Evolutionary conservation across 2,797 vertebrate species (phyloP).

Genomic region (Salarias fasciatus): DNA sequence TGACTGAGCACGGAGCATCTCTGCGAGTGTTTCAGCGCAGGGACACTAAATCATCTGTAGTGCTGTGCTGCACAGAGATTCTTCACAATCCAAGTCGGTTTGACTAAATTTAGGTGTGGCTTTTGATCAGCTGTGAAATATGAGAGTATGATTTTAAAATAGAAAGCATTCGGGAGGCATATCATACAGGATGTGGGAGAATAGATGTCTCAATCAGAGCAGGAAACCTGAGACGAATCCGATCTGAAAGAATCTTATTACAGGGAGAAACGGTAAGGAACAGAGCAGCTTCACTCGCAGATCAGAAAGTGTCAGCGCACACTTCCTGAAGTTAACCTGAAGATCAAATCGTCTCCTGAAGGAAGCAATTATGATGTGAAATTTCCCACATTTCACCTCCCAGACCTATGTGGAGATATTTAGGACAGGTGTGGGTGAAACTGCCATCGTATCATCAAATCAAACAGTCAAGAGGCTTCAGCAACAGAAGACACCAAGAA

Average conservation of each 20-base stretch:
- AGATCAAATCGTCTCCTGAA: background rate
- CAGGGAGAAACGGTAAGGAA: conserved; percentile 13
- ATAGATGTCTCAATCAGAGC: conserved; percentile 12
- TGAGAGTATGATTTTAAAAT: conserved; percentile 6
- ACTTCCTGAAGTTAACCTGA: conserved; percentile 20
- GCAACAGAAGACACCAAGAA: too few relatives aligned
- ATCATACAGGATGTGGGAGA: conserved; percentile 23
- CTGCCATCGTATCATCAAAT: too few relatives aligned
- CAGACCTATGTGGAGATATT: background rate
- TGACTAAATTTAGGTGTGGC: background rate
- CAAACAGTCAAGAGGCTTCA: too few relatives aligned
- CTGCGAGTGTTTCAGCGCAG: conserved; percentile 7
- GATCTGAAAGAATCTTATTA: conserved; percentile 20
- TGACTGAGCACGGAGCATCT: conserved; percentile 31
- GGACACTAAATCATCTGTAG: background rate
- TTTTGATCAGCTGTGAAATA: conserved; percentile 10
- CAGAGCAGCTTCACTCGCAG: background rate
- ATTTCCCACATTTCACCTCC: background rate
- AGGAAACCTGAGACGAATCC: conserved; percentile 29
- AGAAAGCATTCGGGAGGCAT: conserved; percentile 16
- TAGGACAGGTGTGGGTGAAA: too few relatives aligned
- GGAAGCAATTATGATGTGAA: too few relatives aligned
- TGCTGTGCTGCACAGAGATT: background rate
- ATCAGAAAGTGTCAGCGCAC: conserved; percentile 18
- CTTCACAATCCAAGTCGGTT: background rate